Evolutionary conservation across 2,113 vertebrate species (phyloP).

Genomic region (Campylorhamphus procurvoides): DNA sequence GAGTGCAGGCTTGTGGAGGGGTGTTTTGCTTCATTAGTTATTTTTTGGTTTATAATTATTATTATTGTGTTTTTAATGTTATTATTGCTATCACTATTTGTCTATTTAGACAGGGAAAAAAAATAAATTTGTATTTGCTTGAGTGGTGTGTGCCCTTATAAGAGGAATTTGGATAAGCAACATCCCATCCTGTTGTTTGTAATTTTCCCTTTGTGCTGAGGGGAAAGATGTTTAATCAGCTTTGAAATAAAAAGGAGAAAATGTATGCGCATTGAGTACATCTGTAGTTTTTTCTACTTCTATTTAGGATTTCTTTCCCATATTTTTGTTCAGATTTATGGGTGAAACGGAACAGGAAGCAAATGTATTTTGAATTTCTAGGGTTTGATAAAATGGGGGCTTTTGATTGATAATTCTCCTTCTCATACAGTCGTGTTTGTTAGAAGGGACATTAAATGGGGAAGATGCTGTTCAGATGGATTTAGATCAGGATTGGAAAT

Average conservation of each 20-base stretch:
- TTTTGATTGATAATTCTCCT: not conserved
- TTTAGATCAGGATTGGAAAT: not conserved
- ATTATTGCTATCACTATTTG: not conserved
- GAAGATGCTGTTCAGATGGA: not conserved
- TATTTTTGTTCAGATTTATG: not conserved
- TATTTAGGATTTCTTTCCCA: not conserved
- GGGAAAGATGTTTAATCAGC: not conserved
- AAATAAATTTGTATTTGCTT: not conserved
- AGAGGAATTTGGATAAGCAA: not conserved
- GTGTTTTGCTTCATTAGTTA: not conserved
- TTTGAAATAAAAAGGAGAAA: not conserved
- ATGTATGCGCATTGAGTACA: not conserved
- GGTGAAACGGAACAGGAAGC: not conserved
- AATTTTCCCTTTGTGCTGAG: not conserved
- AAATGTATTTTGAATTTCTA: not conserved
- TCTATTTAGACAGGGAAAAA: not conserved
- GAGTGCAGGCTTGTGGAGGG: not conserved
- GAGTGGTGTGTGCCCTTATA: not conserved
- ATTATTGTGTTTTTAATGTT: not conserved
- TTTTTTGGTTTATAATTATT: not conserved
- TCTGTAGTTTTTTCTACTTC: not conserved
- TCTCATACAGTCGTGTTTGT: not conserved
- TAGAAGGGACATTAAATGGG: not conserved
- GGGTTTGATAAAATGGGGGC: not conserved
- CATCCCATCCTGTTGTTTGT: not conserved